phyloP scores from a whole-genome alignment of 2,888 invertebrate species.

The Idaea straminata region DNA sequence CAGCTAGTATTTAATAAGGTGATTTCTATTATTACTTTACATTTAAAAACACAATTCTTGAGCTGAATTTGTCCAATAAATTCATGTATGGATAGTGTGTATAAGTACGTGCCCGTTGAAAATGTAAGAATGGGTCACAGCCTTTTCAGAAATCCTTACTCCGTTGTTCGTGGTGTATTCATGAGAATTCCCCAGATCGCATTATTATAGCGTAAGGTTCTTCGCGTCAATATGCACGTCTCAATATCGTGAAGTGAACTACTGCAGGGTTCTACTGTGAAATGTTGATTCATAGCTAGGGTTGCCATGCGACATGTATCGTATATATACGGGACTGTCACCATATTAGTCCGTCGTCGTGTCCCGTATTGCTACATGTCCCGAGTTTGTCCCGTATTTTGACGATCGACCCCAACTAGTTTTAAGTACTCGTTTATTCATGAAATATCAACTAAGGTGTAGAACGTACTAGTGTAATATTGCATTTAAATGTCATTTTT shows the following conservation, averaged over 20 bases:
- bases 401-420: no score
- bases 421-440: no score
- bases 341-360: no score
- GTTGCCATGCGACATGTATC: no score
- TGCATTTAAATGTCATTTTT: no score
- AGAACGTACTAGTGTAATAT: no score
- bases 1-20: no score
- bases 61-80: neutral
- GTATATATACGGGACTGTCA: no score
- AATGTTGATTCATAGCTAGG: conserved; percentile 2
- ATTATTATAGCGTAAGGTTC: conserved; percentile 38
- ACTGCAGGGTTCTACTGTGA: conserved; percentile 23
- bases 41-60: neutral
- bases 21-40: no score
- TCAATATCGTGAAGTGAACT: conserved; percentile 47
- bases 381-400: no score
- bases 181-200: conserved; percentile 33
- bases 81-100: neutral
- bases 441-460: no score
- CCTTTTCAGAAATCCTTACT: conserved; percentile 10
- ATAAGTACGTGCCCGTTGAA: neutral
- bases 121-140: conserved; percentile 3
- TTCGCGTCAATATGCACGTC: conserved; percentile 45
- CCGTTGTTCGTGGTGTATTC: conserved; percentile 25
- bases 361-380: no score